Base-by-base conservation (phyloP, 2,888 invertebrate species). In the Pterostichus madidus region DNA sequence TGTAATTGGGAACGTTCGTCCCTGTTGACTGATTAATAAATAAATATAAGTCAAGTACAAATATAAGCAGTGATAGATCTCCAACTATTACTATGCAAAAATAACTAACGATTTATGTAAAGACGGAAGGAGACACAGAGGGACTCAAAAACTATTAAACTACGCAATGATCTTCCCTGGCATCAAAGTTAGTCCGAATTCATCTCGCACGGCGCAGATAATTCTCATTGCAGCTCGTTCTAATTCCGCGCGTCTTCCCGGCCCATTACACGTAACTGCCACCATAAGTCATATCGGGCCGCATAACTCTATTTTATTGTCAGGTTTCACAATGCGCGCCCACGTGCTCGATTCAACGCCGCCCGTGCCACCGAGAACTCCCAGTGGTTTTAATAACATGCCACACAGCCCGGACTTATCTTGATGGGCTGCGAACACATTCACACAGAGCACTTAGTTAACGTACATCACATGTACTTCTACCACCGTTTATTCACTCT, bases 241-340 rank as follows among this genome's bases (percentile, higher is more conserved):
- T 68, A 80, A 80, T 68, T 80, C 80, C 64, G 5, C 0, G 68
- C 68, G 68, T 71, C 68, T 71, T 71, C 46, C 64, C 64, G 13
- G 68, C 61, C 80, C 64, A 52, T 52, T 64, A 80, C 80, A 71
- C 68, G 68, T 71, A 71, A 71, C 68, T 80, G 73, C 80, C 80
- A 73, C 56, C 79, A 79, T 80, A 80, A 80, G 80, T 80, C 80
- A 80, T 80, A 80, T 80, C 71, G 73, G 56, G 68, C 17, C 17
- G 68, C 80, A 80, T 80, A 80, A 80, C 64, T 80, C 80, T 80
- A 80, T 80, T 80, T 80, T 80, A 80, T 80, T 80, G 80, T 80
- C 80, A 80, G 80, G 32, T 32, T 17, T 52, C 39, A 77, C 77
- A 77, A 77, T 59, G 77, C 39, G 39, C 59, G 32, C 77, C 44